Percentiles rank a stretch among this genome's conserved stretches.
These are phyloP conservation scores for Synanceia verrucosa DNA, from an alignment of 2,797 vertebrate species.

Conservation along the genomic window DNA sequence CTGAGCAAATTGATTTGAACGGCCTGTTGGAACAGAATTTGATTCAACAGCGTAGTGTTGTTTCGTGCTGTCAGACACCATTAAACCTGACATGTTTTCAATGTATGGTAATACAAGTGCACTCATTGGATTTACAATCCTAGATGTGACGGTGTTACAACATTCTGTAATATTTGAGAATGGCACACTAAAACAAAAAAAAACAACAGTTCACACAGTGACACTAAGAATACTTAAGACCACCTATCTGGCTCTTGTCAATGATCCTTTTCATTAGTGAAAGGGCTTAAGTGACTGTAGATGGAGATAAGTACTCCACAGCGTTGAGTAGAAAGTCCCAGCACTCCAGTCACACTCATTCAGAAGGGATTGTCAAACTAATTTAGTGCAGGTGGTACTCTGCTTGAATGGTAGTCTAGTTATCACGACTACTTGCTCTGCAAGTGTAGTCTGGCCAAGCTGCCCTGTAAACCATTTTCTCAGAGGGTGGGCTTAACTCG, in stretches of 20 bases:
- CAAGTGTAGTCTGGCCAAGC: too few species aligned
- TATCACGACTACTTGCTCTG: too few species aligned
- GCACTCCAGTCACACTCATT: slow-evolving; percentile 42
- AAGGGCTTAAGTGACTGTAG: slow-evolving; percentile 62
- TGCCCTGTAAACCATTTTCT: too few species aligned
- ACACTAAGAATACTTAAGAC: slow-evolving; percentile 51
- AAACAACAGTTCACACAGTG: slow-evolving; percentile 28
- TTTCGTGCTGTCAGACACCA: slow-evolving; percentile 28
- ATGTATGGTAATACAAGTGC: slow-evolving; percentile 27
- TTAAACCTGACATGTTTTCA: slow-evolving; percentile 46
- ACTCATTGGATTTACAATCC: slow-evolving; percentile 25
- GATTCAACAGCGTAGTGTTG: slow-evolving; percentile 21
- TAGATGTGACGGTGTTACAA: slow-evolving; percentile 12
- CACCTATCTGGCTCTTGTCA: slow-evolving; percentile 54
- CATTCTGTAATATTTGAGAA: slow-evolving; percentile 23
- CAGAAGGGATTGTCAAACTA: slow-evolving; percentile 40
- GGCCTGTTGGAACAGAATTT: slow-evolving; percentile 40
- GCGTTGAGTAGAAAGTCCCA: slow-evolving; percentile 30
- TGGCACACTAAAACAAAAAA: slow-evolving; percentile 11
- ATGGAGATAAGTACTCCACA: slow-evolving; percentile 62
- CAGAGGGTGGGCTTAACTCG: too few species aligned
- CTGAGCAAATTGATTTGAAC: slow-evolving; percentile 61
- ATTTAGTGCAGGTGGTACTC: slow-evolving; percentile 23
- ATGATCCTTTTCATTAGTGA: slow-evolving; percentile 67
- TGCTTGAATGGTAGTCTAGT: slow-evolving; percentile 35